Conservation (phyloP, 2,888 invertebrate species). For the Parthenolecanium corni region DNA sequence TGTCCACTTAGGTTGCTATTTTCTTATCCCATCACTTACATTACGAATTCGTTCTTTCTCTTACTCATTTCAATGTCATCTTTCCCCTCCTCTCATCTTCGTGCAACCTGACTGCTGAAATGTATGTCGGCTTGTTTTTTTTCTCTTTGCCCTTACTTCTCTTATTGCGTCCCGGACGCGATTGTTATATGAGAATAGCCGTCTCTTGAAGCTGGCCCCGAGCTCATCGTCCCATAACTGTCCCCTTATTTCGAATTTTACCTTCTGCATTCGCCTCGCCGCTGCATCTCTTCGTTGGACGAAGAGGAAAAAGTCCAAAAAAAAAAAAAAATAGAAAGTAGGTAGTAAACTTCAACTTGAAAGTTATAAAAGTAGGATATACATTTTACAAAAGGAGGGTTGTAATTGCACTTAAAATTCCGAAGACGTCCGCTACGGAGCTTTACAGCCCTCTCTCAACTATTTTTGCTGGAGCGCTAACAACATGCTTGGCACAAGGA, state of each 20-base stretch:
- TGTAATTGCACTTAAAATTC: slow-evolving; percentile 20
- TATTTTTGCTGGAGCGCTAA: background rate
- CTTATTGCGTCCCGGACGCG: background rate
- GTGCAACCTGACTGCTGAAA: slow-evolving; percentile 8
- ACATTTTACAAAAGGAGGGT: slow-evolving; percentile 1
- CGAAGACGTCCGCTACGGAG: slow-evolving; percentile 14
- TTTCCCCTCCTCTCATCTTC: background rate
- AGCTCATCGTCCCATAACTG: background rate
- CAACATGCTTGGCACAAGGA: slow-evolving; percentile 16
- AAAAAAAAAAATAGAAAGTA: too few relatives aligned
- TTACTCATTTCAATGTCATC: too few relatives aligned
- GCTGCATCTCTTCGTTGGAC: background rate
- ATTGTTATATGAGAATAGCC: too few relatives aligned
- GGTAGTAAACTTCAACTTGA: slow-evolving; percentile 9
- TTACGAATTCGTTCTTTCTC: too few relatives aligned
- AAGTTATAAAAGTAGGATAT: background rate
- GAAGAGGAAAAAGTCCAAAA: too few relatives aligned
- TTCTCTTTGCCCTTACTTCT: background rate
- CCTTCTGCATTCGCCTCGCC: too few relatives aligned
- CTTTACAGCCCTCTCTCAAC: slow-evolving; percentile 8
- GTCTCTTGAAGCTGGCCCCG: too few relatives aligned
- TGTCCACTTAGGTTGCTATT: slow-evolving; percentile 4
- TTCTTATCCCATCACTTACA: too few relatives aligned
- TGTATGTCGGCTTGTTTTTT: background rate
- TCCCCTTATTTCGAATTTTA: too few relatives aligned